Base-by-base conservation (phyloP, 2,113 vertebrate genomes). In the Calidris pugnax region DNA sequence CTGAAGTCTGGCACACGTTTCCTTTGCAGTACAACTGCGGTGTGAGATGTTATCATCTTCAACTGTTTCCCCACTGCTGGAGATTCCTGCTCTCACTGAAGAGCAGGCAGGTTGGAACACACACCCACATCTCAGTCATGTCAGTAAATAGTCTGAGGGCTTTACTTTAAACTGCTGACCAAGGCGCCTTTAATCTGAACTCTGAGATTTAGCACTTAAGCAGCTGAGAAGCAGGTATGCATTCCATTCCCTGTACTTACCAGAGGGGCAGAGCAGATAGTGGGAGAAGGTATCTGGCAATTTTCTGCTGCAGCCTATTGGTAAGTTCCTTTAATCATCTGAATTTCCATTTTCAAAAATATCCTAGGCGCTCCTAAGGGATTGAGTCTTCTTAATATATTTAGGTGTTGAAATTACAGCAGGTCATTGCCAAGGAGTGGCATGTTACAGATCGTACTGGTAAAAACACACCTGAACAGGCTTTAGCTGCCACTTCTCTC, bases 111-210 rank as follows among this genome's bases (percentile, higher is more conserved):
- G 94, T 47, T 96, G 80, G 77, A 89, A 56, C 60, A 92, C 63
- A 88, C 76, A 60, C 76, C 80, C 84, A 51, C 51, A 33, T 63
- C 68, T 78, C 87, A 56, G 60, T 75, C 69, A 37, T 48, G 56
- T 64, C 76, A 94, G 72, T 59, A 59, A 83, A 47, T 37, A 93
- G 47, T 93, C 56, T 89, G 73, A 96, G 33, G 39, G 43, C 66
- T 95, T 90, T 37, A 10, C 9, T 84, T 78, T 78, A 75, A 95
- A 78, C 69, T 95, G 95, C 94, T 93, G 87, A 87, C 16, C 47
- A 71, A 89, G 43, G 30, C 8, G 9, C 43, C 87, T 89, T 78
- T 89, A 81, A 91, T 92, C 80, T 89, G 59, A 89, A 28, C 23
- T 85, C 74, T 47, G 41, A 66, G 47, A 95, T 12, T 91, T 85